Base-by-base conservation (phyloP, 2,888 invertebrate genomes). In the Aromia moschata region DNA sequence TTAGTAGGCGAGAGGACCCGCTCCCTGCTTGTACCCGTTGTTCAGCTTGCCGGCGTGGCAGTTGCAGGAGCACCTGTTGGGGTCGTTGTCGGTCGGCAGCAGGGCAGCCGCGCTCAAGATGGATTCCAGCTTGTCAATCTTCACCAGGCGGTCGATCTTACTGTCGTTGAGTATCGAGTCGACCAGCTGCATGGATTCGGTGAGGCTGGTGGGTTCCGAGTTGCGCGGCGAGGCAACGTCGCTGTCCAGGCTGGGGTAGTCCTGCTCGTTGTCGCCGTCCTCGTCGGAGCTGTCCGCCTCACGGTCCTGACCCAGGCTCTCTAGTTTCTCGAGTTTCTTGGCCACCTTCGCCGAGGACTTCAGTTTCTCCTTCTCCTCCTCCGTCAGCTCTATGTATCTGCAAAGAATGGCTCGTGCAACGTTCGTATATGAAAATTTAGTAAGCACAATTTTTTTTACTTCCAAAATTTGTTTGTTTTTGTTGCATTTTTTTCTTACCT, bases 301-400 rank as follows among this genome's bases (percentile, higher is more conserved):
- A 78, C 84, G 85, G 60, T 90, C 92, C 72, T 91, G 91, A 11
- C 88, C 88, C 66, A 90, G 85, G 65, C 88, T 90, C 80, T 94
- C 94, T 64, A 96, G 84, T 81, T 96, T 94, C 76, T 96, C 95
- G 60, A 96, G 81, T 78, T 96, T 96, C 74, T 92, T 92, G 0
- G 95, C 95, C 61, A 96, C 95, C 83, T 96, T 96, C 74, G 94
- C 91, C 49, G 92, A 92, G 31, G 93, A 92, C 79, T 94, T 94
- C 12, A 96, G 82, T 77, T 94, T 94, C 70, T 94, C 94, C 74
- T 94, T 94, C 76, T 96, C 95, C 66, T 94, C 94, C 71, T 95
- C 94, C 12, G 94, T 94, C 49, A 96, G 85, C 74, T 94, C 94
- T 79, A 96, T 87, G 81, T 95, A 94, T 45, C 80, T 76, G 53